Evolutionary conservation across 2,888 invertebrate genomes (phyloP).

Genomic region (Polyploca ridens): DNA sequence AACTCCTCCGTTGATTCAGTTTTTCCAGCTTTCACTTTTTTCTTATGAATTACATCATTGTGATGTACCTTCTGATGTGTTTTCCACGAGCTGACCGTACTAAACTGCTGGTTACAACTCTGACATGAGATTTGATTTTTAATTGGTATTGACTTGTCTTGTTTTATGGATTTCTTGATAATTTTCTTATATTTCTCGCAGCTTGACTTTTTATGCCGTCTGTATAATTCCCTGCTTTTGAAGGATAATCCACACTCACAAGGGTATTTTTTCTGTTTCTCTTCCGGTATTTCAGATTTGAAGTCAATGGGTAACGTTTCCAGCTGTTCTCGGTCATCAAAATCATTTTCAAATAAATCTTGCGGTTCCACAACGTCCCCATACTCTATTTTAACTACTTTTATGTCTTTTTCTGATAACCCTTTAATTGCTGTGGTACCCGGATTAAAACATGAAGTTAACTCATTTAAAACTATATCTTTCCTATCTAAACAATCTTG

Average conservation of each 20-base stretch:
- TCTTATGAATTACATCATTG: constrained; percentile 16
- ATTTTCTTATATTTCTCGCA: constrained; percentile 33
- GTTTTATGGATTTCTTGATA: constrained; percentile 25
- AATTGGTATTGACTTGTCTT: constrained; percentile 21
- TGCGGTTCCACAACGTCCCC: constrained; percentile 16
- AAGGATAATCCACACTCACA: constrained; percentile 35
- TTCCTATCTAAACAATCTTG: constrained; percentile 10
- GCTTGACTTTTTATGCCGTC: constrained; percentile 34
- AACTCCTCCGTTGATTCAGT: constrained; percentile 30
- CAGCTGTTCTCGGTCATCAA: constrained; percentile 24
- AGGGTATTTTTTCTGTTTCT: constrained; percentile 21
- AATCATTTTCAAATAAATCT: constrained; percentile 28
- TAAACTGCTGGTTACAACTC: constrained; percentile 40
- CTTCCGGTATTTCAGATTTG: constrained; percentile 15
- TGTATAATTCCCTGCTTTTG: constrained; percentile 31
- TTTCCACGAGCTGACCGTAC: constrained; percentile 34
- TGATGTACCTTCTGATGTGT: constrained; percentile 33
- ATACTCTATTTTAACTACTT: constrained; percentile 18
- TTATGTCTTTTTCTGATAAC: neutral
- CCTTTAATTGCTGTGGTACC: constrained; percentile 12
- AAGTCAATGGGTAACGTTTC: constrained; percentile 23
- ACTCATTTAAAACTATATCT: constrained; percentile 4
- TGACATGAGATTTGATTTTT: constrained; percentile 31
- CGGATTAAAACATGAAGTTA: neutral
- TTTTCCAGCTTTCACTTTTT: constrained; percentile 28